phyloP scores from a whole-genome alignment of 2,797 vertebrate species.

The Fistularia tabacaria region DNA sequence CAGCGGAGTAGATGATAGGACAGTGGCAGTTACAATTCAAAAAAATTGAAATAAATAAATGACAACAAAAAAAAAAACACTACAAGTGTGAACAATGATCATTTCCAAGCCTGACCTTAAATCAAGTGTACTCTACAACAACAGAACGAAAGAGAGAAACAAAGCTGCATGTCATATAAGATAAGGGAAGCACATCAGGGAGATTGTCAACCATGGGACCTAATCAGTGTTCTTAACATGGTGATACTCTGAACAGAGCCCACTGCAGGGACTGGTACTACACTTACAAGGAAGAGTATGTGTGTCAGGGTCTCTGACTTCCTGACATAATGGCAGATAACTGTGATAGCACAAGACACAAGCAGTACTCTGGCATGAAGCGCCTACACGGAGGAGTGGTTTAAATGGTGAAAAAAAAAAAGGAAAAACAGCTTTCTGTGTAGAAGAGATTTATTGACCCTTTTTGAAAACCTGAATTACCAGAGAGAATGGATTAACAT shows the following conservation, averaged over 20 bases:
- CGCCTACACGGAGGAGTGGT: constrained; percentile 9
- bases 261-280: constrained; percentile 25
- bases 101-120: not conserved
- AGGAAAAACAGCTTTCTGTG: not conserved
- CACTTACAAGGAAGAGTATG: constrained; percentile 24
- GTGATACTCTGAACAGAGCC: constrained; percentile 35
- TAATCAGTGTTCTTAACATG: constrained; percentile 41
- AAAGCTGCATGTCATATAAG: constrained; percentile 21
- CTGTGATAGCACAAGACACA: constrained; percentile 30
- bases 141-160: constrained; percentile 10
- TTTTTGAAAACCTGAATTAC: not conserved
- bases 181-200: constrained; percentile 25
- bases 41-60: too few species aligned
- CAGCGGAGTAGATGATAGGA: too few species aligned
- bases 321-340: constrained; percentile 47
- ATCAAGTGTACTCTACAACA: constrained; percentile 4
- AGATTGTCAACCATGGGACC: constrained; percentile 13
- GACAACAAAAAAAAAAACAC: too few species aligned
- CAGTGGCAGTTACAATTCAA: too few species aligned
- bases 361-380: constrained; percentile 19
- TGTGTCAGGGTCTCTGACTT: constrained; percentile 41
- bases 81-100: too few species aligned
- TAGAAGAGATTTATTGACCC: constrained; percentile 5
- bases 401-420: too few species aligned
- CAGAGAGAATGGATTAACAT: too few species aligned